These are phyloP conservation scores for Sebastes miniatus DNA, from an alignment of 2,797 vertebrate genomes.

Conservation along the genomic window DNA sequence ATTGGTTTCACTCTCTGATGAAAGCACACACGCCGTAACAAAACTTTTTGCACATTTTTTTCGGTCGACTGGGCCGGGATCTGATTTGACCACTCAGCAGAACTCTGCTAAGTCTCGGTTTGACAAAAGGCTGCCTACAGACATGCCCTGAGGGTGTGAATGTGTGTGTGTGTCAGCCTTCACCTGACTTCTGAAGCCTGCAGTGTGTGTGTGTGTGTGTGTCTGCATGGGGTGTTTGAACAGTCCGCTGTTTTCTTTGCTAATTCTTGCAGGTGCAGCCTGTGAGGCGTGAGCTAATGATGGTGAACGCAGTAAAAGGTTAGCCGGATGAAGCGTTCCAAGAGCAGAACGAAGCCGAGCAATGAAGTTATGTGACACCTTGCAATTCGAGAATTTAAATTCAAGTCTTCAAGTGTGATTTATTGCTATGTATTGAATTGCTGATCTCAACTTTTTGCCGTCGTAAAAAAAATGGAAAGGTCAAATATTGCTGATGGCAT, in stretches of 20 bases:
- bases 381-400: slow-evolving; percentile 14
- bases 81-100: slow-evolving; percentile 66
- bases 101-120: slow-evolving; percentile 41
- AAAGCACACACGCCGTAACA: slow-evolving; percentile 9
- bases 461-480: slow-evolving; percentile 18
- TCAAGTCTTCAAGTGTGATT: slow-evolving; percentile 14
- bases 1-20: slow-evolving; percentile 41
- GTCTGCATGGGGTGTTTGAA: slow-evolving; percentile 54
- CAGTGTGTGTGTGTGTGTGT: slow-evolving; percentile 18
- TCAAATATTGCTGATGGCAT: slow-evolving; percentile 21
- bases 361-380: slow-evolving; percentile 16
- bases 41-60: slow-evolving; percentile 22
- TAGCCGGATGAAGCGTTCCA: slow-evolving; percentile 27
- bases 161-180: slow-evolving; percentile 55
- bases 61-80: slow-evolving; percentile 31
- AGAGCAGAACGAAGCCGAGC: slow-evolving; percentile 6
- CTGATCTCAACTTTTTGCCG: slow-evolving; percentile 21
- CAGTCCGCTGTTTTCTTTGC: slow-evolving; percentile 69
- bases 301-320: slow-evolving; percentile 59
- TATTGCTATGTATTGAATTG: neutral
- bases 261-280: slow-evolving; percentile 77
- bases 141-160: slow-evolving; percentile 55
- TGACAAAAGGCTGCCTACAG: slow-evolving; percentile 50
- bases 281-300: slow-evolving; percentile 67
- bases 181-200: slow-evolving; percentile 52